phyloP scores from a whole-genome alignment of 2,797 vertebrate genomes.

The Aplochiton taeniatus region DNA sequence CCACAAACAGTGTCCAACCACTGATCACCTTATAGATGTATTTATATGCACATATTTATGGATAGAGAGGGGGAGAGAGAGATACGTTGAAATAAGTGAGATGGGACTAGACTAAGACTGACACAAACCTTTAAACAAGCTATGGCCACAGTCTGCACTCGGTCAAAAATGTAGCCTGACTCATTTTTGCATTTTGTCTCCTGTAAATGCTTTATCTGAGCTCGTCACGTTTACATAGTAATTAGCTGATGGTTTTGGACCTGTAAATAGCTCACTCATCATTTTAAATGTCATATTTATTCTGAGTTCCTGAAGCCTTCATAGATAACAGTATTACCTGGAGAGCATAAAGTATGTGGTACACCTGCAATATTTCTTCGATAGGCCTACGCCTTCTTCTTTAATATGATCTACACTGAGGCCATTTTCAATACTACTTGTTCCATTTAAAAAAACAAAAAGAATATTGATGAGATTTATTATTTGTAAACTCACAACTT shows the following conservation, averaged over 20 bases:
- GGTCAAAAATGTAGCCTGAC: constrained; percentile 60
- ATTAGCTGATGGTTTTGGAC: constrained; percentile 63
- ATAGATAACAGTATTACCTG: constrained; percentile 34
- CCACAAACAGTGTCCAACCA: background rate
- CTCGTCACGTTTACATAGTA: constrained; percentile 50
- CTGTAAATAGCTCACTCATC: constrained; percentile 56
- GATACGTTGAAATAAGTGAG: too few relatives aligned
- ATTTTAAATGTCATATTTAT: constrained; percentile 47
- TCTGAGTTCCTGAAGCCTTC: constrained; percentile 42
- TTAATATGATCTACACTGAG: constrained; percentile 37
- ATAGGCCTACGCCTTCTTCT: too few relatives aligned
- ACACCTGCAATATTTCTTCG: constrained; percentile 26
- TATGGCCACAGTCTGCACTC: constrained; percentile 65
- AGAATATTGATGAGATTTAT: too few relatives aligned
- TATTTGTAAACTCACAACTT: too few relatives aligned
- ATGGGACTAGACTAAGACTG: constrained; percentile 39
- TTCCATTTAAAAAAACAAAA: too few relatives aligned
- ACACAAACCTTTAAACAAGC: constrained; percentile 70
- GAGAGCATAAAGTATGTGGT: background rate
- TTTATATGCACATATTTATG: too few relatives aligned
- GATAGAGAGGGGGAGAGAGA: too few relatives aligned
- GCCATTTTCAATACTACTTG: background rate
- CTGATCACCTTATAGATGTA: constrained; percentile 8
- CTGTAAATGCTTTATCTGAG: constrained; percentile 53
- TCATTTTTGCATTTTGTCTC: constrained; percentile 66